phyloP scores from a whole-genome alignment of 2,113 vertebrate species.

The Boleophthalmus pectinirostris region DNA sequence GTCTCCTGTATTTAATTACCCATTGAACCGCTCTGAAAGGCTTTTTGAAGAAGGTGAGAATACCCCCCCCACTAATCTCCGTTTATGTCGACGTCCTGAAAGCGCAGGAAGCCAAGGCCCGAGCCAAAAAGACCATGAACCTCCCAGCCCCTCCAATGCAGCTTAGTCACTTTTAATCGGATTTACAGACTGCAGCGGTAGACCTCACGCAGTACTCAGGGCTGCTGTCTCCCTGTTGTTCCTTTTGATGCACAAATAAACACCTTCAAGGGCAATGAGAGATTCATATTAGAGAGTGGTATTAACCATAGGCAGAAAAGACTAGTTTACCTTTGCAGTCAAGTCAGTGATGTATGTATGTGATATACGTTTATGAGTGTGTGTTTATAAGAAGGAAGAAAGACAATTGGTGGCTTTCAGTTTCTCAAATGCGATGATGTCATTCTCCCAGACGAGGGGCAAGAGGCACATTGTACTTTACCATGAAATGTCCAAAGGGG shows the following conservation, averaged over 20 bases:
- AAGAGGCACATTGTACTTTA: too few species aligned
- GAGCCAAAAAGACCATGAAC: not conserved
- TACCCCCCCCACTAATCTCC: not conserved
- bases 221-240: not conserved
- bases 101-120: not conserved
- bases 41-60: not conserved
- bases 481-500: too few species aligned
- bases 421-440: too few species aligned
- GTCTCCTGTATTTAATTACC: not conserved
- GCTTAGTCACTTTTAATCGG: constrained; percentile 8
- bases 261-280: not conserved
- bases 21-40: not conserved
- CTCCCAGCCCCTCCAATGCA: not conserved
- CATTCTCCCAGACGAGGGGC: too few species aligned
- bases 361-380: not conserved
- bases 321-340: not conserved
- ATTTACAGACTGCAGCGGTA: not conserved
- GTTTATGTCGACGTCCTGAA: not conserved
- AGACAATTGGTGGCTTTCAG: too few species aligned
- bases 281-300: not conserved
- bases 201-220: not conserved
- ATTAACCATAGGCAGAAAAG: not conserved
- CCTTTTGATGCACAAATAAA: not conserved
- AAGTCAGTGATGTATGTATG: not conserved
- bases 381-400: too few species aligned